Evolutionary conservation across 2,797 vertebrate species (phyloP).

Genomic region (Paratrypauchen microcephalus): DNA sequence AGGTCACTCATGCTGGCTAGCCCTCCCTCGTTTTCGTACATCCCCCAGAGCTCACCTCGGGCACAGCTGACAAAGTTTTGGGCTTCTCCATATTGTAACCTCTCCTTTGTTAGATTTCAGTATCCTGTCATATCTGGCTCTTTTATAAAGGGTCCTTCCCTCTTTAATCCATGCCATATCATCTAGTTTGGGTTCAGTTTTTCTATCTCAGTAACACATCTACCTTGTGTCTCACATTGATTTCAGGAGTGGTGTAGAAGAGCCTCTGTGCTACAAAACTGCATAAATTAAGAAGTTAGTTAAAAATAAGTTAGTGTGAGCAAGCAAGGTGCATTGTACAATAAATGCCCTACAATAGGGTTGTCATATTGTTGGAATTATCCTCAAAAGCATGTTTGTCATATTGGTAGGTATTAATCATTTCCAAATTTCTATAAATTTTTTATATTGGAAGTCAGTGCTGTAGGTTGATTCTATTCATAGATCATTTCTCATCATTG

Average conservation of each 20-base stretch:
- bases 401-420: not conserved
- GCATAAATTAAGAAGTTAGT: not conserved
- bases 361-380: not conserved
- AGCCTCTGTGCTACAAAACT: conserved; percentile 7
- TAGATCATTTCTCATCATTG: conserved; percentile 30
- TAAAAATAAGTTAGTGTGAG: not conserved
- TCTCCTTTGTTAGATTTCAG: not conserved
- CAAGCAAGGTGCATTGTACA: conserved; percentile 54
- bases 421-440: not conserved
- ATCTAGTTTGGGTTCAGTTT: not conserved
- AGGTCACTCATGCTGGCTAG: conserved; percentile 71
- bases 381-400: not conserved
- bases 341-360: not conserved
- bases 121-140: conserved; percentile 25
- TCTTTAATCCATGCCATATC: conserved; percentile 1
- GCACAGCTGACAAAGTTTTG: conserved; percentile 59
- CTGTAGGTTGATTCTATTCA: not conserved
- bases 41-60: conserved; percentile 52
- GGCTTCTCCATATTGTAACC: conserved; percentile 29
- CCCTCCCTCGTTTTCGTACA: conserved; percentile 53
- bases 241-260: conserved; percentile 59
- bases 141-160: conserved; percentile 8
- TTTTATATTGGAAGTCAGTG: not conserved
- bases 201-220: conserved; percentile 10
- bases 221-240: conserved; percentile 23